These are phyloP conservation scores for Apamea anceps DNA, from an alignment of 2,888 invertebrate genomes.

Conservation along the genomic window DNA sequence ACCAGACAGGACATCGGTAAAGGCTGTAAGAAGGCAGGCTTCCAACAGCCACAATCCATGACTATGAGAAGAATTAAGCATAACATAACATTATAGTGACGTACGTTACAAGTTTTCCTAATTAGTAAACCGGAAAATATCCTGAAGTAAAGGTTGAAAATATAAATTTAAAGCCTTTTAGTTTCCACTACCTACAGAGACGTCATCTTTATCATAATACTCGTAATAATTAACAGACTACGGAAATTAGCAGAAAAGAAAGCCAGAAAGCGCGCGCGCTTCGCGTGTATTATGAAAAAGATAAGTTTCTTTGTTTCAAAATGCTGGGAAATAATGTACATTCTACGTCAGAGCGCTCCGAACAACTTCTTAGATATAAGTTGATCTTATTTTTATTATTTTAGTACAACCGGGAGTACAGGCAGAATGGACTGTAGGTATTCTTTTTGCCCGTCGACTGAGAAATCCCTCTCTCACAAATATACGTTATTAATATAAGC, in stretches of 20 bases:
- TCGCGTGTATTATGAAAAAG: slow-evolving; percentile 47
- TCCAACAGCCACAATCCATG: not conserved
- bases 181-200: slow-evolving; percentile 3
- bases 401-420: slow-evolving; percentile 23
- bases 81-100: not conserved
- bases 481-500: not conserved
- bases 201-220: slow-evolving; percentile 53
- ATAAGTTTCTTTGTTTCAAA: slow-evolving; percentile 61
- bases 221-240: slow-evolving; percentile 51
- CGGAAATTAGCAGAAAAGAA: slow-evolving; percentile 52
- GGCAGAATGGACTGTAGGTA: not conserved
- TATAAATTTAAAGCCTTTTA: slow-evolving; percentile 31
- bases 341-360: slow-evolving; percentile 38
- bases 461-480: not conserved
- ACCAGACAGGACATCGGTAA: too few species aligned
- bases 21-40: not conserved
- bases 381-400: slow-evolving; percentile 54
- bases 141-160: not conserved
- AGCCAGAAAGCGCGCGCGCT: slow-evolving; percentile 33
- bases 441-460: slow-evolving; percentile 17
- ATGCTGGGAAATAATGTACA: slow-evolving; percentile 48
- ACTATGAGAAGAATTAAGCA: not conserved
- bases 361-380: slow-evolving; percentile 41
- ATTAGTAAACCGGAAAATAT: slow-evolving; percentile 2
- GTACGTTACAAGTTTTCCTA: not conserved